A percentile compares a stretch with the other conserved stretches of the same genome.
phyloP scores from a whole-genome alignment of 2,888 invertebrate species.

The Andrena fulva region DNA sequence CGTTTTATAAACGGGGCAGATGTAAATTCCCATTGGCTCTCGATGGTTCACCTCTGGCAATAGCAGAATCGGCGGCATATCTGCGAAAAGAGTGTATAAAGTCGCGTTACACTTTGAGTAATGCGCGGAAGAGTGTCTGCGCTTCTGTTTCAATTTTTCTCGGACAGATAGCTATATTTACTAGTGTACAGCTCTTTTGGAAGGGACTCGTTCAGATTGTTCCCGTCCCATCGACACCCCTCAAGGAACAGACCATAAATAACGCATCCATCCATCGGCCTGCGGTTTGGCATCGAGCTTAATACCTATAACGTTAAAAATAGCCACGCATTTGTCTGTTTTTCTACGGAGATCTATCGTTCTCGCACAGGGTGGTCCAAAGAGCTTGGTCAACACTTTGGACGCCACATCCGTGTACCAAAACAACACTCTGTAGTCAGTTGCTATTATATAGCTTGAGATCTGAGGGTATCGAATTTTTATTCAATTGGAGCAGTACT shows the following conservation, averaged over 20 bases:
- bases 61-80: conserved; percentile 90
- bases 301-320: conserved; percentile 82
- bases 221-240: conserved; percentile 91
- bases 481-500: conserved; percentile 81
- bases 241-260: conserved; percentile 90
- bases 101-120: not conserved
- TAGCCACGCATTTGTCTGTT: not conserved
- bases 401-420: too few relatives aligned
- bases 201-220: conserved; percentile 87
- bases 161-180: conserved; percentile 67
- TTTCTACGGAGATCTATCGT: not conserved
- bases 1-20: conserved; percentile 89
- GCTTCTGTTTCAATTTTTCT: not conserved
- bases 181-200: conserved; percentile 91
- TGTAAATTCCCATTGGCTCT: conserved; percentile 85
- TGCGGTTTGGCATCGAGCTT: conserved; percentile 83
- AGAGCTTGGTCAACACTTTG: too few relatives aligned
- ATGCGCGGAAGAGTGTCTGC: not conserved
- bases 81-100: conserved; percentile 82
- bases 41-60: conserved; percentile 88
- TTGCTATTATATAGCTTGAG: too few relatives aligned
- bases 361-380: too few relatives aligned
- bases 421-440: too few relatives aligned
- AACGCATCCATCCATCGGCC: conserved; percentile 88
- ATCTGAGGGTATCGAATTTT: too few relatives aligned